These are phyloP conservation scores for Caenorhabditis sp. DNA, from an alignment of 2,888 invertebrate species.

Conservation along the genomic window DNA sequence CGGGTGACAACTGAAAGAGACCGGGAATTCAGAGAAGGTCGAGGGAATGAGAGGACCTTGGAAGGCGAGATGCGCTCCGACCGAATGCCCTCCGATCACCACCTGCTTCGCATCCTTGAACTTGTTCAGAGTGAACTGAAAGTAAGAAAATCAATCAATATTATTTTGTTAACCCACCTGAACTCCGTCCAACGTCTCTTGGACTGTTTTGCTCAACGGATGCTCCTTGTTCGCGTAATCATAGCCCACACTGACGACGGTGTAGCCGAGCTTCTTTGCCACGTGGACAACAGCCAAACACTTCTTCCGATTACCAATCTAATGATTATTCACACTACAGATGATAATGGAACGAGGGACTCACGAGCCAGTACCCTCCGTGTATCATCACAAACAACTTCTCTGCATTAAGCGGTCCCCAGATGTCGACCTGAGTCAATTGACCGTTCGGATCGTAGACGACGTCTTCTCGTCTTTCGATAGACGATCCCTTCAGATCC, in stretches of 20 bases:
- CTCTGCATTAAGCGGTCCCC: conserved; percentile 26
- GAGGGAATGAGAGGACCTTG: conserved; percentile 25
- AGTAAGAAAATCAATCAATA: too few species aligned
- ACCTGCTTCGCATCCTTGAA: conserved; percentile 31
- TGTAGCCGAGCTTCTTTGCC: conserved; percentile 35
- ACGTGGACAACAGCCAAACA: conserved; percentile 28
- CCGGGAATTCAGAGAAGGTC: background rate
- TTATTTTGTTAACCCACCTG: conserved; percentile 18
- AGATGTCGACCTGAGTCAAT: conserved; percentile 39
- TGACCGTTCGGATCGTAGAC: conserved; percentile 29
- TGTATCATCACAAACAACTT: conserved; percentile 50
- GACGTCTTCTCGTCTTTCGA: conserved; percentile 34
- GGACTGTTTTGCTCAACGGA: conserved; percentile 37
- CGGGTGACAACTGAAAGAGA: conserved; percentile 17
- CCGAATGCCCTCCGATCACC: conserved; percentile 62
- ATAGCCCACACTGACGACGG: conserved; percentile 57
- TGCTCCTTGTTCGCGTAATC: conserved; percentile 42
- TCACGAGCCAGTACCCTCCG: conserved; percentile 47
- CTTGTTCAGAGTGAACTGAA: conserved; percentile 36
- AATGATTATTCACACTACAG: background rate
- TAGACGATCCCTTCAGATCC: conserved; percentile 30
- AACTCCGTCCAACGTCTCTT: conserved; percentile 40
- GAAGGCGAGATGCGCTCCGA: conserved; percentile 59
- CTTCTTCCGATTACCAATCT: conserved; percentile 46
- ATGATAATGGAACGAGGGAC: background rate